Percentiles rank a stretch among this genome's conserved stretches.
Conservation (phyloP, 1,140 invertebrate species). For the Drosophila tropicalis region DNA sequence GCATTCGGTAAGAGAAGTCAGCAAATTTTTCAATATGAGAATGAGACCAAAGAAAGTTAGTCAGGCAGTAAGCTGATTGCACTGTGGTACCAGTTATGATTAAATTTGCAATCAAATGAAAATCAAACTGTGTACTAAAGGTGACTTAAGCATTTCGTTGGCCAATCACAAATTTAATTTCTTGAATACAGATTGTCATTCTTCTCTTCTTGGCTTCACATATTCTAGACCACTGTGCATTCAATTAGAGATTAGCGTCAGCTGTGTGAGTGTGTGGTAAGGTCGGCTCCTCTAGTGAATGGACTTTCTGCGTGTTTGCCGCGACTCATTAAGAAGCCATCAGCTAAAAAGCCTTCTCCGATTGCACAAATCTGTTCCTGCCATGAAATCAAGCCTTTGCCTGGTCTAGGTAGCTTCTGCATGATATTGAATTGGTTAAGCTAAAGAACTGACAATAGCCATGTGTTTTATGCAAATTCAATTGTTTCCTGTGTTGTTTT, state of each 20-base stretch:
- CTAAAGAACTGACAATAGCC: slow-evolving; percentile 57
- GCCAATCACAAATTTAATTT: too few relatives aligned
- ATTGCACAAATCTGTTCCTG: slow-evolving; percentile 38
- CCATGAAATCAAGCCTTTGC: slow-evolving; percentile 2
- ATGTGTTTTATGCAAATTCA: slow-evolving; percentile 80
- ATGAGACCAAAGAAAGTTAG: neutral
- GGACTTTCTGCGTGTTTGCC: slow-evolving; percentile 36
- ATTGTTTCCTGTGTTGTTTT: slow-evolving; percentile 76
- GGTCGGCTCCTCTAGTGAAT: neutral
- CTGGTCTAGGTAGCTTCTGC: slow-evolving; percentile 26
- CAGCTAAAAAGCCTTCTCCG: slow-evolving; percentile 32
- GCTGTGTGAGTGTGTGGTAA: slow-evolving; percentile 21
- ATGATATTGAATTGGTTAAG: slow-evolving; percentile 47
- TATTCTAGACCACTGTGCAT: slow-evolving; percentile 1
- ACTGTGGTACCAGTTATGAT: neutral
- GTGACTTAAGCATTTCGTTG: too few relatives aligned
- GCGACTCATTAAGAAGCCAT: slow-evolving; percentile 74
- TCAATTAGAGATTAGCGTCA: slow-evolving; percentile 46
- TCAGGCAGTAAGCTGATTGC: neutral
- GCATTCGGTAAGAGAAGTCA: neutral
- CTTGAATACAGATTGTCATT: too few relatives aligned
- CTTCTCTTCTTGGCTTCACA: neutral
- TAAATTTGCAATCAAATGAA: neutral
- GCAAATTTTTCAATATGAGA: slow-evolving; percentile 37
- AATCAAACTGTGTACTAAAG: too few relatives aligned